phyloP scores from a whole-genome alignment of 1,140 invertebrate genomes.

The Drosophila ficusphila region DNA sequence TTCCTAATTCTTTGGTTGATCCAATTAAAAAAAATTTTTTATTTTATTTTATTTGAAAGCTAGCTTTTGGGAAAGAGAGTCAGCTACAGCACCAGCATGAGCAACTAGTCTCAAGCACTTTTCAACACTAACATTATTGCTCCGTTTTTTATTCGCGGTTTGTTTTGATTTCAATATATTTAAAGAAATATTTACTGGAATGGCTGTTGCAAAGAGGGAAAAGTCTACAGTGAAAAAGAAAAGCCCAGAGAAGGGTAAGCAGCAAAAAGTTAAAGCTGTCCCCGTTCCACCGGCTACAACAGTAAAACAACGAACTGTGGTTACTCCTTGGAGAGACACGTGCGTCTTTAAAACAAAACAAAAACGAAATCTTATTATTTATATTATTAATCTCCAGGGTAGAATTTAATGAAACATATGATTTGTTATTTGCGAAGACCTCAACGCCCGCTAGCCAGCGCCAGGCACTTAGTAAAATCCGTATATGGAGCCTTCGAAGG shows the following conservation, averaged over 20 bases:
- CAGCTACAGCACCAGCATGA: not conserved
- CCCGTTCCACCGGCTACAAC: not conserved
- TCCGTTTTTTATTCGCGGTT: not conserved
- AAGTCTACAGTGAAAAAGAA: slow-evolving; percentile 12
- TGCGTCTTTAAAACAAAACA: slow-evolving; percentile 37
- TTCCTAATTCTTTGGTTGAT: too few species aligned
- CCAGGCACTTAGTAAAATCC: slow-evolving; percentile 53
- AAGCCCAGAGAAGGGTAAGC: not conserved
- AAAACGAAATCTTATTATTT: not conserved
- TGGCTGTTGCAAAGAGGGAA: slow-evolving; percentile 7
- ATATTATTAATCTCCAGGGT: slow-evolving; percentile 39
- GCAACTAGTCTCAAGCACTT: not conserved
- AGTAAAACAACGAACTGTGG: slow-evolving; percentile 54
- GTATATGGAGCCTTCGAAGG: slow-evolving; percentile 71
- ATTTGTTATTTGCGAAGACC: slow-evolving; percentile 49
- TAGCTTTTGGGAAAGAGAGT: not conserved
- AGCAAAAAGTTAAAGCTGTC: slow-evolving; percentile 1
- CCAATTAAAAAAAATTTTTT: too few species aligned
- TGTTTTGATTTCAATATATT: not conserved
- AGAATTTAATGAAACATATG: slow-evolving; percentile 67
- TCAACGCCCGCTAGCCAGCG: slow-evolving; percentile 15
- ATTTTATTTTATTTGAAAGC: too few species aligned
- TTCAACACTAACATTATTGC: not conserved
- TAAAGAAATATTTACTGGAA: not conserved
- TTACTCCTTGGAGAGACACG: slow-evolving; percentile 71